These are phyloP conservation scores for Puffinus mauretanicus DNA, from an alignment of 2,113 vertebrate genomes.

Conservation along the genomic window DNA sequence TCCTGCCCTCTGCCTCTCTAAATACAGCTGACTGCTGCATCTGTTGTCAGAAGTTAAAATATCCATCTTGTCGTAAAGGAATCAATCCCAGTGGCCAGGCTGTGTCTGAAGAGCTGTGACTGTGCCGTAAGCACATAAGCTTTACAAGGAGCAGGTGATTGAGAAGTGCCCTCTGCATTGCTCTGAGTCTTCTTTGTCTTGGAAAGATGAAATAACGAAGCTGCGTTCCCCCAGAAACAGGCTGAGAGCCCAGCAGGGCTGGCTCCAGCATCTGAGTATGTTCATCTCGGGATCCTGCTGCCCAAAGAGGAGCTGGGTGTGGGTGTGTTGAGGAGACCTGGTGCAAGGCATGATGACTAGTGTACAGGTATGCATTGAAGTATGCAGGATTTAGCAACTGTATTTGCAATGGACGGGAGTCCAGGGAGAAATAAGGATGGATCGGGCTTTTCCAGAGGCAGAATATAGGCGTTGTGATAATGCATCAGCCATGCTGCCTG, in stretches of 20 bases:
- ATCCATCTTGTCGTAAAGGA: not conserved
- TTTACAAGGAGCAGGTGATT: not conserved
- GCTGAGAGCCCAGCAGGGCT: not conserved
- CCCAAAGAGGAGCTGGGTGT: not conserved
- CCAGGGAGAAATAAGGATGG: not conserved
- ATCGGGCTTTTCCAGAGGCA: not conserved
- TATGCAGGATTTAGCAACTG: not conserved
- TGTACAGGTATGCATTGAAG: fast-evolving
- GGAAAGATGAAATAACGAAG: not conserved
- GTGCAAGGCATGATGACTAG: not conserved
- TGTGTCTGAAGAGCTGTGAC: not conserved
- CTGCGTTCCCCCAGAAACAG: not conserved
- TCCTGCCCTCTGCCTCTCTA: not conserved
- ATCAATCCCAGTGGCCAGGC: not conserved
- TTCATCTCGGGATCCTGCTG: not conserved
- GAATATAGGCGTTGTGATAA: not conserved
- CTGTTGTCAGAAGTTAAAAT: not conserved
- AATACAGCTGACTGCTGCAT: not conserved
- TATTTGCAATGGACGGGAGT: not conserved
- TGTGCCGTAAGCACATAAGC: not conserved
- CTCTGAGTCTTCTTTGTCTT: not conserved
- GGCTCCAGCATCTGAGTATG: not conserved
- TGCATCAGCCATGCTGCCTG: not conserved
- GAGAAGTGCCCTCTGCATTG: not conserved
- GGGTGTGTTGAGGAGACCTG: no score